Evolutionary conservation across 2,113 vertebrate genomes (phyloP).

Genomic region (Acinonyx jubatus): DNA sequence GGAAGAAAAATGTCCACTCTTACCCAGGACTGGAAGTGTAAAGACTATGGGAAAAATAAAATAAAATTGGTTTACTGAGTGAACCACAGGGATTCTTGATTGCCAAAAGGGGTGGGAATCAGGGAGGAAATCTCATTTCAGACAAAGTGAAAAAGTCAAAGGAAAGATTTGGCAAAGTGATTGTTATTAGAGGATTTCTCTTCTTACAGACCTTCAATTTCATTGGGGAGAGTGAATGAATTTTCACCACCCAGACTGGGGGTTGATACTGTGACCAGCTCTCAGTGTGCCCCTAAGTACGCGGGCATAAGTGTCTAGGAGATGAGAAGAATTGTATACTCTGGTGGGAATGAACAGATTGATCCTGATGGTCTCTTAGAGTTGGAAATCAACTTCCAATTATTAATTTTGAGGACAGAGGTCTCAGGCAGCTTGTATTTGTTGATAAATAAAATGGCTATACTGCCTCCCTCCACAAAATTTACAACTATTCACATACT

Average conservation of each 20-base stretch:
- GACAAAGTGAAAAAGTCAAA: background rate
- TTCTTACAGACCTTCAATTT: background rate
- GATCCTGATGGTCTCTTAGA: background rate
- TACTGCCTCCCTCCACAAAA: background rate
- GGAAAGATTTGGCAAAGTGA: background rate
- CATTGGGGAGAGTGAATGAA: background rate
- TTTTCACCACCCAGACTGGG: background rate
- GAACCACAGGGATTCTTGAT: background rate
- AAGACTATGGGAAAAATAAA: background rate
- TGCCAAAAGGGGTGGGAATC: background rate
- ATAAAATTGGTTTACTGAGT: background rate
- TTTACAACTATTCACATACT: background rate
- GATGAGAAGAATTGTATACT: background rate
- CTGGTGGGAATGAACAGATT: background rate
- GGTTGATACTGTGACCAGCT: background rate
- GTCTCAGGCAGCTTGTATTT: background rate
- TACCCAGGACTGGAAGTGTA: background rate
- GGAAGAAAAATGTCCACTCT: background rate
- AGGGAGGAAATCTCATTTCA: background rate
- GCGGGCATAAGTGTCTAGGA: background rate
- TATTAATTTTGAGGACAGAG: background rate
- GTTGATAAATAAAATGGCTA: background rate
- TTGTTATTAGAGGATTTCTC: background rate
- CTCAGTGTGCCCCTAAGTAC: accelerated
- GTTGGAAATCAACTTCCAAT: background rate